Evolutionary conservation across 2,113 vertebrate species (phyloP).

Genomic region (Papio anubis): DNA sequence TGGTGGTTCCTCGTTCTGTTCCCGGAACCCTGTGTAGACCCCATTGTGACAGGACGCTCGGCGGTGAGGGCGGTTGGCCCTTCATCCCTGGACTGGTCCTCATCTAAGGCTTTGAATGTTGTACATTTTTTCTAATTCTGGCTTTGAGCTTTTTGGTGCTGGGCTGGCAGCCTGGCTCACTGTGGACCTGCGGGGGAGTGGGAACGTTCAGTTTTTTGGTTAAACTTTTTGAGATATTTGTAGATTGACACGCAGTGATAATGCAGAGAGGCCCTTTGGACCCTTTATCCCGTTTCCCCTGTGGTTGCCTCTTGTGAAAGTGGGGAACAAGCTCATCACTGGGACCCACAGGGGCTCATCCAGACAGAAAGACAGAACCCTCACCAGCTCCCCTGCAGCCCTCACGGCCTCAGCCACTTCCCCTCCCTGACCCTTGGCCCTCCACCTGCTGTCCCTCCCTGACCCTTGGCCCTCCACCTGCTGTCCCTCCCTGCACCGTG

Average conservation of each 20-base stretch:
- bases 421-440: background rate
- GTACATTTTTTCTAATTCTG: background rate
- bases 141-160: background rate
- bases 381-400: background rate
- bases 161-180: background rate
- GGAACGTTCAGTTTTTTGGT: background rate
- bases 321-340: background rate
- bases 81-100: background rate
- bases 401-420: background rate
- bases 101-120: background rate
- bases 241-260: too few species aligned
- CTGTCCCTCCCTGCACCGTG: background rate
- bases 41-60: background rate
- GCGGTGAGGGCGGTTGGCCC: rapidly evolving
- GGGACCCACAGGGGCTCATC: rapidly evolving
- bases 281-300: background rate
- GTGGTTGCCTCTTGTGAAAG: background rate
- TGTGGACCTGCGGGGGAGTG: background rate
- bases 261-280: background rate
- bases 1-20: rapidly evolving
- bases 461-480: background rate
- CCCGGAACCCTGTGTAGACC: background rate
- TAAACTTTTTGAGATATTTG: background rate
- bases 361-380: background rate
- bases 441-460: background rate